Conservation (phyloP, 2,797 vertebrate species). For the Protonibea diacanthus region DNA sequence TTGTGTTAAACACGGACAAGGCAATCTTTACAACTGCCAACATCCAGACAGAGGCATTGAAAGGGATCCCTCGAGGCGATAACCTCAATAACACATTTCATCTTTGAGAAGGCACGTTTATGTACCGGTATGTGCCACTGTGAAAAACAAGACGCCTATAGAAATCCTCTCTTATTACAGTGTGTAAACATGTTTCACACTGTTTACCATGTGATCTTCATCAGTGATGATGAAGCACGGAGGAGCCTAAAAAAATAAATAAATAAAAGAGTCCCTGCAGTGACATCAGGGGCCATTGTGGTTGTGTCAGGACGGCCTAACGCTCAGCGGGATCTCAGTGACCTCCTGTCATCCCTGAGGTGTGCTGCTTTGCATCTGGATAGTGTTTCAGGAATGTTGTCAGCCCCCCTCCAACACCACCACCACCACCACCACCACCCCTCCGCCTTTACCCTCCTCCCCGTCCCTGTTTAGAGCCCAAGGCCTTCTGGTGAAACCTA, state of each 20-base stretch:
- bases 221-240: constrained; percentile 14
- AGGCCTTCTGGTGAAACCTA: constrained; percentile 80
- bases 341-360: constrained; percentile 83
- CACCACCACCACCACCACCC: neutral
- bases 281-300: constrained; percentile 83
- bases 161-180: constrained; percentile 5
- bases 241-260: neutral
- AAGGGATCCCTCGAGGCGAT: constrained; percentile 56
- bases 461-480: constrained; percentile 54
- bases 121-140: constrained; percentile 23
- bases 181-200: neutral
- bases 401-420: constrained; percentile 19
- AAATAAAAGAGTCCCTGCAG: constrained; percentile 62
- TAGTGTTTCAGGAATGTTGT: constrained; percentile 85
- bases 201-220: constrained; percentile 9
- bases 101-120: constrained; percentile 43
- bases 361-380: constrained; percentile 85
- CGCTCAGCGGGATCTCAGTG: constrained; percentile 76
- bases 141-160: constrained; percentile 33
- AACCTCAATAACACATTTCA: constrained; percentile 68
- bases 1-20: constrained; percentile 46
- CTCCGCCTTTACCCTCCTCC: constrained; percentile 19
- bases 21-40: constrained; percentile 53
- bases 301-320: constrained; percentile 68
- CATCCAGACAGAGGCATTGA: constrained; percentile 64